Percentiles rank a stretch among this genome's conserved stretches.
Evolutionary conservation across 2,888 invertebrate species (phyloP).

Genomic region (Lacanobia oleracea): DNA sequence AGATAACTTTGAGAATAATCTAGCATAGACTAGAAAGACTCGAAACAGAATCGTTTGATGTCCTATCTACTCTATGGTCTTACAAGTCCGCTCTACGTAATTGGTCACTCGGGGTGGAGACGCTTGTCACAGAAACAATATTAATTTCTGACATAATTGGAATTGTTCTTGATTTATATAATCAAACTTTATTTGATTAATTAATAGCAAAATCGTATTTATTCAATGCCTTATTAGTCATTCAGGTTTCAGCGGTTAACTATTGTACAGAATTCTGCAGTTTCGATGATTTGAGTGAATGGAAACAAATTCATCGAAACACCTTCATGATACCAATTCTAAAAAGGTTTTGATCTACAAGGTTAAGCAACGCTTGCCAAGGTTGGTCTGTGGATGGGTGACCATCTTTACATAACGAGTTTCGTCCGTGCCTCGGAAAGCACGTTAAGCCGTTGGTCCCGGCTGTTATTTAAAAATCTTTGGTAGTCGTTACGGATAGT

Average conservation of each 20-base stretch:
- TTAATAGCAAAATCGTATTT: conserved; percentile 6
- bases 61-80: conserved; percentile 13
- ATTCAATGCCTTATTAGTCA: neutral
- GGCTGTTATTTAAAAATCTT: no score
- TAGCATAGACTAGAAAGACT: conserved; percentile 37
- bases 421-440: no score
- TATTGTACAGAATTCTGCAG: neutral
- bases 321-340: no score
- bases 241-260: neutral
- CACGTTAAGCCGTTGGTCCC: no score
- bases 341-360: no score
- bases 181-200: conserved; percentile 13
- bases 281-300: neutral
- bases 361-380: no score
- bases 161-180: conserved; percentile 11
- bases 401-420: no score
- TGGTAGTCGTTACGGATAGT: no score
- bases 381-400: no score
- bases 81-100: conserved; percentile 15
- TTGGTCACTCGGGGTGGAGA: conserved; percentile 19
- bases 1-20: conserved; percentile 51
- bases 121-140: conserved; percentile 11
- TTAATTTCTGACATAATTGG: conserved; percentile 13
- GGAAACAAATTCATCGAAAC: neutral
- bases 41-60: conserved; percentile 40